A percentile compares a stretch with the other conserved stretches of the same genome.
Evolutionary conservation across 2,797 vertebrate genomes (phyloP).

Genomic region (Takifugu ocellatus): DNA sequence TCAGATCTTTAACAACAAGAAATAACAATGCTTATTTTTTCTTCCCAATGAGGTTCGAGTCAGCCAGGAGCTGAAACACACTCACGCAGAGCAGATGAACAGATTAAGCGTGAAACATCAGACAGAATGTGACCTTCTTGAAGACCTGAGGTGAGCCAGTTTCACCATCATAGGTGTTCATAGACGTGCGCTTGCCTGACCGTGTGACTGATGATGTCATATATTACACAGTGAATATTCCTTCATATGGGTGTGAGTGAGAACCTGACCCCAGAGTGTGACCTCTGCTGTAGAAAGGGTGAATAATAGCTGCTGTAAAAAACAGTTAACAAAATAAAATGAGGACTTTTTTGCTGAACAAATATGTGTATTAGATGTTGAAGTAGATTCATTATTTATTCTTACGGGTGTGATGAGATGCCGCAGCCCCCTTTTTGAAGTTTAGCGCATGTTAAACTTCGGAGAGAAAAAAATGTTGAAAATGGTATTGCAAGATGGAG

Average conservation of each 20-base stretch:
- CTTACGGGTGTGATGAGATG: too few species aligned
- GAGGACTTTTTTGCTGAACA: conserved; percentile 44
- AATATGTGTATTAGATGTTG: conserved; percentile 56
- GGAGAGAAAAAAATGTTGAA: conserved; percentile 9
- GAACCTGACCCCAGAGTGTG: too few species aligned
- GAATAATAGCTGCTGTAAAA: conserved; percentile 50
- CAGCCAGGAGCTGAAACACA: conserved; percentile 94
- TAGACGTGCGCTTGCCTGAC: too few species aligned
- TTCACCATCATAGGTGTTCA: too few species aligned
- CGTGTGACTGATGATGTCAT: too few species aligned
- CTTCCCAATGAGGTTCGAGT: conserved; percentile 87
- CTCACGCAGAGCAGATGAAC: conserved; percentile 90
- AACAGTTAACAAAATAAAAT: conserved; percentile 32
- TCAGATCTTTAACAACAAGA: too few species aligned
- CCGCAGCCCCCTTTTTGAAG: too few species aligned
- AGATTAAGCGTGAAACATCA: conserved; percentile 94
- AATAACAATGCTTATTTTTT: neutral
- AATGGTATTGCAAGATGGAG: conserved; percentile 55
- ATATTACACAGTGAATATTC: too few species aligned
- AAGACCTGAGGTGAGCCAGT: conserved; percentile 90
- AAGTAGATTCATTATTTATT: conserved; percentile 10
- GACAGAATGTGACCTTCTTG: conserved; percentile 93
- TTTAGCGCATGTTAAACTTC: too few species aligned
- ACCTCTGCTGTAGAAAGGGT: too few species aligned
- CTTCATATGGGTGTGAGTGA: too few species aligned